phyloP scores from a whole-genome alignment of 53 echinoderm and acorn worm genomes.

The Apostichopus leukothele region DNA sequence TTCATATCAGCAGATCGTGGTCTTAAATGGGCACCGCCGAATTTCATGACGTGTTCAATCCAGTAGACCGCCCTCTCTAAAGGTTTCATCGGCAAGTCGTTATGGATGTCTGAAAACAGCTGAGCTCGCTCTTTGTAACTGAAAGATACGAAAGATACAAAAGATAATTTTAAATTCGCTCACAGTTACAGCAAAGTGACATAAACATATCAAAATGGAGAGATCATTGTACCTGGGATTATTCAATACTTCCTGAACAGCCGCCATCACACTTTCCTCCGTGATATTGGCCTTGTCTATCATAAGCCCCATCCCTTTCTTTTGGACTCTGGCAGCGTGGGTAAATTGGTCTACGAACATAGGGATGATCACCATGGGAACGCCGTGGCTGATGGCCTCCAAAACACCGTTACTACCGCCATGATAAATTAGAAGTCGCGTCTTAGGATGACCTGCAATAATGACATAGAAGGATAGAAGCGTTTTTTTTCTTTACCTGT shows the following conservation, averaged over 20 bases:
- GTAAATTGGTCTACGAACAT: slow-evolving; percentile 73
- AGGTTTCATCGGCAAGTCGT: slow-evolving; percentile 5
- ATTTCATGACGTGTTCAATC: slow-evolving; percentile 43
- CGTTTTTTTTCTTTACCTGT: too few species aligned
- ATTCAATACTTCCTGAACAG: neutral
- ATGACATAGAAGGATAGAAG: too few species aligned
- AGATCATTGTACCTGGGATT: slow-evolving; percentile 9
- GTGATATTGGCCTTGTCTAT: slow-evolving; percentile 62
- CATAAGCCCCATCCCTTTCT: slow-evolving; percentile 69
- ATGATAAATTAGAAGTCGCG: slow-evolving; percentile 68
- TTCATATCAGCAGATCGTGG: slow-evolving; percentile 32
- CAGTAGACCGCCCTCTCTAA: slow-evolving; percentile 37
- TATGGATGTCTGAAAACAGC: neutral
- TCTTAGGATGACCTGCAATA: neutral
- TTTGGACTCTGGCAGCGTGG: slow-evolving; percentile 59
- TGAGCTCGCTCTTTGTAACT: slow-evolving; percentile 1
- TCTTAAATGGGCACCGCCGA: slow-evolving; percentile 24
- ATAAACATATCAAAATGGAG: too few species aligned
- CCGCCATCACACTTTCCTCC: slow-evolving; percentile 48
- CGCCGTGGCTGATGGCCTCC: slow-evolving; percentile 75
- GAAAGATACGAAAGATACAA: neutral
- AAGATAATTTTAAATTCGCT: too few species aligned
- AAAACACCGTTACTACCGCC: slow-evolving; percentile 77
- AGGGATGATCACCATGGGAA: slow-evolving; percentile 78
- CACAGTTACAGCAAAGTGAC: too few species aligned